Percentiles rank a stretch among this genome's conserved stretches.
phyloP scores from a whole-genome alignment of 2,113 vertebrate genomes.

The Zeus faber region DNA sequence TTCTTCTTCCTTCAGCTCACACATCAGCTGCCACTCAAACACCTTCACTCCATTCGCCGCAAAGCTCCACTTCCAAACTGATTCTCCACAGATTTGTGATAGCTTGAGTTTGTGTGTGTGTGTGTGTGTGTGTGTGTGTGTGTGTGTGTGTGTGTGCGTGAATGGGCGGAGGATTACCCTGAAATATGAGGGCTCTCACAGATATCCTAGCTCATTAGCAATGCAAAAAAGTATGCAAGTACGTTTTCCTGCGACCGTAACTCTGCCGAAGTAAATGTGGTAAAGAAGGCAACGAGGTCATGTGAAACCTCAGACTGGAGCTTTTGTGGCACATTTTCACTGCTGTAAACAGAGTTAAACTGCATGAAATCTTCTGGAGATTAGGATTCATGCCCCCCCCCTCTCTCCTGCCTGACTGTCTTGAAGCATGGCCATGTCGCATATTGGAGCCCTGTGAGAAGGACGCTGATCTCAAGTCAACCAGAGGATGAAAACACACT shows the following conservation, averaged over 20 bases:
- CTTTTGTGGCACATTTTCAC: conserved; percentile 37
- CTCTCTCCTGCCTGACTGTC: background rate
- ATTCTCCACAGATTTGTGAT: conserved; percentile 42
- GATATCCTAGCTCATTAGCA: conserved; percentile 32
- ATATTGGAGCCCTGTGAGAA: conserved; percentile 7
- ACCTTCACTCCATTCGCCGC: conserved; percentile 12
- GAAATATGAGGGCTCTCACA: conserved; percentile 21
- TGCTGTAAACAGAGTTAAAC: conserved; percentile 46
- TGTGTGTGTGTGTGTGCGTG: background rate
- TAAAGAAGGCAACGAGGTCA: conserved; percentile 26
- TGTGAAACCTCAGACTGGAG: conserved; percentile 16
- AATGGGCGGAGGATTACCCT: conserved; percentile 15
- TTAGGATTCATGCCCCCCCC: conserved; percentile 13
- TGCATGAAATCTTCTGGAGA: conserved; percentile 45
- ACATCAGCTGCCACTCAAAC: conserved; percentile 10
- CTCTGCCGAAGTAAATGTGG: conserved; percentile 19
- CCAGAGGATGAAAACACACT: conserved; percentile 11
- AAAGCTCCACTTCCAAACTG: conserved; percentile 31
- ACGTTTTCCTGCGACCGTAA: conserved; percentile 7
- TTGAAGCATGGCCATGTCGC: conserved; percentile 15
- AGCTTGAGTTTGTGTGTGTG: conserved; percentile 1
- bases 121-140: conserved; percentile 3
- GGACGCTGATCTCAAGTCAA: background rate
- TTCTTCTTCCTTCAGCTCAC: conserved; percentile 11
- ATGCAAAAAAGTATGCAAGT: conserved; percentile 44